A percentile compares a stretch with the other conserved stretches of the same genome.
phyloP scores from a whole-genome alignment of 2,888 invertebrate genomes.

The Chirona hameri region DNA sequence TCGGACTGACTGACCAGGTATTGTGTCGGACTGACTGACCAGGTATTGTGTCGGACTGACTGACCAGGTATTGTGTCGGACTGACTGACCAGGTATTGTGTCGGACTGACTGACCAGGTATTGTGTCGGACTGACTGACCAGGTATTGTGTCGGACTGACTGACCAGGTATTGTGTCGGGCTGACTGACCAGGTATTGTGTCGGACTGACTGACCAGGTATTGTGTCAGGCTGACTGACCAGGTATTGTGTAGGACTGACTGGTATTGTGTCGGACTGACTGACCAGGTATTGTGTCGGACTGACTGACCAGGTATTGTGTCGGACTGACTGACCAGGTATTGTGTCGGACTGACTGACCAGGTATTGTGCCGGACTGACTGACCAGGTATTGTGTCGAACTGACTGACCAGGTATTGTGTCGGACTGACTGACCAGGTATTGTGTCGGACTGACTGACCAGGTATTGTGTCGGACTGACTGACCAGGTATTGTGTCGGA shows the following conservation, averaged over 20 bases:
- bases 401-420: no score
- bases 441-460: no score
- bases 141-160: constrained; percentile 55
- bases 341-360: no score
- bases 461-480: no score
- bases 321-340: constrained; percentile 50
- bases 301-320: no score
- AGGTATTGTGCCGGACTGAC: no score
- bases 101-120: no score
- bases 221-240: constrained; percentile 50
- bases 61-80: no score
- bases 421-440: constrained; percentile 50
- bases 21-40: constrained; percentile 44
- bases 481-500: constrained; percentile 59
- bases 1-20: no score
- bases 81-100: constrained; percentile 55
- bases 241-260: constrained; percentile 61
- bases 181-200: no score
- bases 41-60: constrained; percentile 61
- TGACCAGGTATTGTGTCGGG: constrained; percentile 59
- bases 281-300: constrained; percentile 59
- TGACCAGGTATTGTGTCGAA: constrained; percentile 59
- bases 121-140: constrained; percentile 44
- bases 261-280: no score
- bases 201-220: constrained; percentile 50